These are phyloP conservation scores for Entomobrya proxima DNA, from an alignment of 2,888 invertebrate species.

Conservation along the genomic window DNA sequence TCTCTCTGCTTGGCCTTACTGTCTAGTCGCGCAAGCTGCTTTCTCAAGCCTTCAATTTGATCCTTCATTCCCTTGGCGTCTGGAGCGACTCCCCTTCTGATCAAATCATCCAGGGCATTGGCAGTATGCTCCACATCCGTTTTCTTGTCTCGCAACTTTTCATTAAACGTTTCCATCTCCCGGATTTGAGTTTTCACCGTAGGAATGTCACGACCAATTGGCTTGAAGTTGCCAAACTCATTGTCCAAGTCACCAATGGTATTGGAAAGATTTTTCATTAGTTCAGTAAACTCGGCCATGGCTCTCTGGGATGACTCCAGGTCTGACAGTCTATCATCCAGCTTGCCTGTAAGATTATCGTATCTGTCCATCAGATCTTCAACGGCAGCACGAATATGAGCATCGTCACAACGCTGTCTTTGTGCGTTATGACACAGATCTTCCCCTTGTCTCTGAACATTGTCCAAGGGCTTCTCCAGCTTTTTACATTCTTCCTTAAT, in stretches of 20 bases:
- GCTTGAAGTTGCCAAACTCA: constrained; percentile 89
- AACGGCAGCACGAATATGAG: constrained; percentile 87
- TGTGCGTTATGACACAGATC: constrained; percentile 87
- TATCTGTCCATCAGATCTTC: constrained; percentile 86
- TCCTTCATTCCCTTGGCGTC: constrained; percentile 87
- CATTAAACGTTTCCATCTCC: constrained; percentile 81
- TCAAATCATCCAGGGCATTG: constrained; percentile 85
- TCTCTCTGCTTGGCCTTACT: constrained; percentile 88
- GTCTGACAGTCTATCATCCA: constrained; percentile 87
- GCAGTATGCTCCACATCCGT: constrained; percentile 82
- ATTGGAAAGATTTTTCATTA: constrained; percentile 86
- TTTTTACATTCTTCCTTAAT: constrained; percentile 88
- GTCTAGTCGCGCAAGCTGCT: constrained; percentile 87
- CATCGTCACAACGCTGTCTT: constrained; percentile 85
- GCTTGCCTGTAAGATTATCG: constrained; percentile 85
- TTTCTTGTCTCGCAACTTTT: constrained; percentile 77
- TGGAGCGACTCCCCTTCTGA: constrained; percentile 90
- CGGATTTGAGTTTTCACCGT: constrained; percentile 89
- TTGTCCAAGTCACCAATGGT: constrained; percentile 89
- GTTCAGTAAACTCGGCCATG: constrained; percentile 90
- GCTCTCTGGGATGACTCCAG: constrained; percentile 91
- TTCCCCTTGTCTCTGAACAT: constrained; percentile 84
- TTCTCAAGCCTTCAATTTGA: constrained; percentile 87
- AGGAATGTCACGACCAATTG: constrained; percentile 92
- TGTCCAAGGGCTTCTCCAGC: constrained; percentile 85